These are phyloP conservation scores for Cheilosia vernalis DNA, from an alignment of 2,888 invertebrate genomes.

Conservation along the genomic window DNA sequence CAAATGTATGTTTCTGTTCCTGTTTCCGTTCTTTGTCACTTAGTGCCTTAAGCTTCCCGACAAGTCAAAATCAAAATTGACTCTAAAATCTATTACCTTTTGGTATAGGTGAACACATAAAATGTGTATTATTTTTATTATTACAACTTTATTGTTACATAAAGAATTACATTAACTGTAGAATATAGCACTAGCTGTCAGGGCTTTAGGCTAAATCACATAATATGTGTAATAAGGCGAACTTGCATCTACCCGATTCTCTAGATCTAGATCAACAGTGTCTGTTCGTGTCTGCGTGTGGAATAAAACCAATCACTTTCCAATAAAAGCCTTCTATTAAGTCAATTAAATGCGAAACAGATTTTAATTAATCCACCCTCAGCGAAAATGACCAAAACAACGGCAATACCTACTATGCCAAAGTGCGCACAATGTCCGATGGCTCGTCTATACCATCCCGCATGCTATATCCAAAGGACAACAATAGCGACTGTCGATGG, in stretches of 20 bases:
- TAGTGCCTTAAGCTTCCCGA: too few relatives aligned
- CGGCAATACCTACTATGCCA: background rate
- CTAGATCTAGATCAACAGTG: conserved; percentile 7
- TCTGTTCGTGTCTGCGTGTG: background rate
- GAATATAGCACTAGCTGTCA: too few relatives aligned
- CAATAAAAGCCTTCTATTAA: conserved; percentile 73
- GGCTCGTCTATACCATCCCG: background rate
- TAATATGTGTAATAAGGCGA: too few relatives aligned
- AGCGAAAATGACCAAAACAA: conserved; percentile 39
- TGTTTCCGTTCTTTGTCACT: too few relatives aligned
- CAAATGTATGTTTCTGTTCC: too few relatives aligned
- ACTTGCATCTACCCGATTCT: background rate
- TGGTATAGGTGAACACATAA: too few relatives aligned
- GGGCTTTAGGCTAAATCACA: too few relatives aligned
- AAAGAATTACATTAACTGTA: too few relatives aligned
- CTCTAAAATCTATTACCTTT: too few relatives aligned
- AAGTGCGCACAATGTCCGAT: background rate
- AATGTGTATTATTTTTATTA: too few relatives aligned
- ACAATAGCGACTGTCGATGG: conserved; percentile 36
- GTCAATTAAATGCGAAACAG: conserved; percentile 72
- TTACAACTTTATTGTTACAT: too few relatives aligned
- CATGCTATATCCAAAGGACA: conserved; percentile 8
- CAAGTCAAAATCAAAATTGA: too few relatives aligned
- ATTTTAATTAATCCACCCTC: conserved; percentile 65
- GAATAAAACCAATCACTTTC: conserved; percentile 69